Conservation (phyloP, 2,888 invertebrate genomes). For the Conchocele bisecta region DNA sequence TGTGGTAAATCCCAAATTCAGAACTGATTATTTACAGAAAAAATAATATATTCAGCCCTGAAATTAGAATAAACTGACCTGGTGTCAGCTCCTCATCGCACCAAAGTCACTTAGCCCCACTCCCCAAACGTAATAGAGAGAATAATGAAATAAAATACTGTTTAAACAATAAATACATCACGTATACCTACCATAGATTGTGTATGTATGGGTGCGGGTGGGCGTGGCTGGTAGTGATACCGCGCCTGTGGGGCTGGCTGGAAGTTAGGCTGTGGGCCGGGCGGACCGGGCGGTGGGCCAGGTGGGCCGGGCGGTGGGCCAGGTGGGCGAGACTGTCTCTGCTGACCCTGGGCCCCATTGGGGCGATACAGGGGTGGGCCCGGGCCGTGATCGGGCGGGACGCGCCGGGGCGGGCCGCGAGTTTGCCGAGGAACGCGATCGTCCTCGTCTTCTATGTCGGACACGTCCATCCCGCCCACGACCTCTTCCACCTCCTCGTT, state of each 20-base stretch:
- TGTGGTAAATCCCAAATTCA: no score
- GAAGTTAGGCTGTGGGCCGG: slow-evolving; percentile 22
- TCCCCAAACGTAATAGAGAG: no score
- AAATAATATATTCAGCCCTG: no score
- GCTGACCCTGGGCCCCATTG: slow-evolving; percentile 13
- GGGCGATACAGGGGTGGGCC: no score
- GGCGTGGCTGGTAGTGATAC: slow-evolving; percentile 1
- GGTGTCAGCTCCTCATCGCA: no score
- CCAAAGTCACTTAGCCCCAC: no score
- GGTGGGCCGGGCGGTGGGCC: slow-evolving; percentile 20
- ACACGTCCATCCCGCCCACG: slow-evolving; percentile 81
- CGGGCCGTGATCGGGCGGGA: slow-evolving; percentile 22
- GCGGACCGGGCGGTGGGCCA: slow-evolving; percentile 43
- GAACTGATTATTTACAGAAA: no score
- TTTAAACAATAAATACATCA: background rate
- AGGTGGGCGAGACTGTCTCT: slow-evolving; percentile 43
- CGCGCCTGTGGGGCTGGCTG: slow-evolving; percentile 36
- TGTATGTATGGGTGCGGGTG: slow-evolving; percentile 20
- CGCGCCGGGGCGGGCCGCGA: slow-evolving; percentile 45
- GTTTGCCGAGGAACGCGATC: slow-evolving; percentile 37
- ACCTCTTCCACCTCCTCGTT: slow-evolving; percentile 79
- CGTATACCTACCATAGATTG: slow-evolving; percentile 39
- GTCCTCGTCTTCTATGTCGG: slow-evolving; percentile 76
- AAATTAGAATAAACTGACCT: no score
- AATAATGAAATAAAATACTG: background rate